Conservation (phyloP, 2,888 invertebrate genomes). For the Macaria liturata region DNA sequence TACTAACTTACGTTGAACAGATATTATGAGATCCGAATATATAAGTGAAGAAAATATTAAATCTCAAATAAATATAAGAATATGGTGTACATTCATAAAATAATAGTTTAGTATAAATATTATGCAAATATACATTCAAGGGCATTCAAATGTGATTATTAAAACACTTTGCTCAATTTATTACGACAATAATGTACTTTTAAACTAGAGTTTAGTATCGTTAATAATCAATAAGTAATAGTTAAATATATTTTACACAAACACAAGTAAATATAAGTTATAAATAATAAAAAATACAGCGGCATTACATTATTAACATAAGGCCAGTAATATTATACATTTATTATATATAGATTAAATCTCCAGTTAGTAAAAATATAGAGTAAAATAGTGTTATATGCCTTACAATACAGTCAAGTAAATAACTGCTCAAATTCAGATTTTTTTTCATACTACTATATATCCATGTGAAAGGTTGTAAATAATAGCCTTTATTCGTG, state of each 20-base stretch:
- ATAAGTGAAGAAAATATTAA: too few species aligned
- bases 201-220: neutral
- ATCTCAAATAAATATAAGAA: too few species aligned
- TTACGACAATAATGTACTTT: constrained; percentile 29
- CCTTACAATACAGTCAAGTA: neutral
- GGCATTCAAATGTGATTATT: constrained; percentile 38
- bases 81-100: neutral
- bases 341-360: too few species aligned
- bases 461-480: too few species aligned
- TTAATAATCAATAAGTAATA: neutral
- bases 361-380: neutral
- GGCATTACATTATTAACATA: constrained; percentile 55
- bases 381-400: constrained; percentile 15
- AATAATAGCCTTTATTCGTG: too few species aligned
- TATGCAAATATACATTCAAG: constrained; percentile 15
- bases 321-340: constrained; percentile 54
- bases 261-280: neutral
- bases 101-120: neutral
- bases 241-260: neutral
- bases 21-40: too few species aligned
- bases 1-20: too few species aligned
- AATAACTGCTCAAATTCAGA: too few species aligned
- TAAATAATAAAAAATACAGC: constrained; percentile 15
- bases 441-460: too few species aligned
- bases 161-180: constrained; percentile 34